These are phyloP conservation scores for Craniophora ligustri DNA, from an alignment of 2,888 invertebrate genomes.

Conservation along the genomic window DNA sequence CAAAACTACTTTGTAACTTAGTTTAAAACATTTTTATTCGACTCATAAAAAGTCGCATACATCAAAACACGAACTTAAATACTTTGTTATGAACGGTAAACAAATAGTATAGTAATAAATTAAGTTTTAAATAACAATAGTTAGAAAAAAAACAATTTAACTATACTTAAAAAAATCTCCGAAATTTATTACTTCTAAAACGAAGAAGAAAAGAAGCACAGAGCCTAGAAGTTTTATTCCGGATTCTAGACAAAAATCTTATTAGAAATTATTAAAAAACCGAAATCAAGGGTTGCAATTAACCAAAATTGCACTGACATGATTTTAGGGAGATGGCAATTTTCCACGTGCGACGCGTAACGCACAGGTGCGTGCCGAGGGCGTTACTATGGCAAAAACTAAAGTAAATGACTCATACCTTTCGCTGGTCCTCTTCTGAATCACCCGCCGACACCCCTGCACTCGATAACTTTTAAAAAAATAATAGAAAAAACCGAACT, in stretches of 20 bases:
- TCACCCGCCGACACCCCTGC: conserved; percentile 83
- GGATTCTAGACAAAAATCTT: not conserved
- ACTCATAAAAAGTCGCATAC: no score
- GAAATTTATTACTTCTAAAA: no score
- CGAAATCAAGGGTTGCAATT: not conserved
- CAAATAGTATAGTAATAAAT: no score
- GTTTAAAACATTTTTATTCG: no score
- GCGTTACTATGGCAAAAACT: conserved; percentile 84
- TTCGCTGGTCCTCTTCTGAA: conserved; percentile 78
- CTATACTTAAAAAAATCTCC: no score
- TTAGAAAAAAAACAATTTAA: no score
- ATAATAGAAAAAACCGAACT: conserved; percentile 35
- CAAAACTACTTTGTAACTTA: no score
- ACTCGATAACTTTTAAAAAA: conserved; percentile 52
- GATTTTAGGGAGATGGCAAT: conserved; percentile 54
- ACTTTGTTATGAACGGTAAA: no score
- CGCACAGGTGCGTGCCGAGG: conserved; percentile 72
- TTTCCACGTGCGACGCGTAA: conserved; percentile 41
- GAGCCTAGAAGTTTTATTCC: not conserved
- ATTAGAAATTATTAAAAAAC: not conserved
- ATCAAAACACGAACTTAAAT: no score
- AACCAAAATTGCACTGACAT: conserved; percentile 30
- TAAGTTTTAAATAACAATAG: no score
- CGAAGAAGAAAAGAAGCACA: not conserved
- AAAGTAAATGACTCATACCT: conserved; percentile 81